A percentile compares a stretch with the other conserved stretches of the same genome.
These are phyloP conservation scores for Acanthopagrus latus DNA, from an alignment of 2,797 vertebrate genomes.

Conservation along the genomic window DNA sequence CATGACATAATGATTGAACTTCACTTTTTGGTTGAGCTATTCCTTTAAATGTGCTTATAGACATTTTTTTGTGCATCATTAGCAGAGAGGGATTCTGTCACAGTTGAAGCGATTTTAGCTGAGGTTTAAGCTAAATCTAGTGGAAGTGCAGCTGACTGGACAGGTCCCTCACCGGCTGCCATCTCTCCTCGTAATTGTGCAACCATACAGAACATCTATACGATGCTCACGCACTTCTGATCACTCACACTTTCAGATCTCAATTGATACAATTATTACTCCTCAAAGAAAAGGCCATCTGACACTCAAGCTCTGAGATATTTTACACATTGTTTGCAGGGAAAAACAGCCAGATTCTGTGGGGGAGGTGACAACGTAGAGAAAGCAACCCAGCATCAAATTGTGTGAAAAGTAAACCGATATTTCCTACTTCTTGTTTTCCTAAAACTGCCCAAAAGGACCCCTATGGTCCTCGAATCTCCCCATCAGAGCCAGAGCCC, in stretches of 20 bases:
- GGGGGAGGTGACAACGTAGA: not conserved
- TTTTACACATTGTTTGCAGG: not conserved
- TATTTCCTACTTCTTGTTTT: not conserved
- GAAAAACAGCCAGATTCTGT: not conserved
- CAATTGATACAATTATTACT: not conserved
- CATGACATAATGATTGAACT: too few species aligned
- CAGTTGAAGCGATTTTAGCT: constrained; percentile 29
- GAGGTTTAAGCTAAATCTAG: constrained; percentile 31
- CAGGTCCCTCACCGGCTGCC: constrained; percentile 33
- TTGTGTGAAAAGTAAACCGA: not conserved
- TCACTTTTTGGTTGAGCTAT: too few species aligned
- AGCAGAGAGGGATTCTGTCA: not conserved
- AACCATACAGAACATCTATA: not conserved
- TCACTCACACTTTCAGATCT: not conserved
- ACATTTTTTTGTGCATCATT: not conserved
- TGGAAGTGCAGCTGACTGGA: constrained; percentile 30
- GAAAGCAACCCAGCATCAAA: not conserved
- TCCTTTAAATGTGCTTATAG: not conserved
- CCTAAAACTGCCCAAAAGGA: not conserved
- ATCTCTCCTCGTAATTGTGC: constrained; percentile 32
- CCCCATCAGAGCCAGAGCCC: not conserved
- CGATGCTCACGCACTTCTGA: constrained; percentile 5
- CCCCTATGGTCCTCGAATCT: not conserved
- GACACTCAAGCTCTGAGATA: not conserved
- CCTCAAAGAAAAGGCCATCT: not conserved